Base-by-base conservation (phyloP, 2,113 vertebrate genomes). In the Pseudorhombus dupliciocellatus region DNA sequence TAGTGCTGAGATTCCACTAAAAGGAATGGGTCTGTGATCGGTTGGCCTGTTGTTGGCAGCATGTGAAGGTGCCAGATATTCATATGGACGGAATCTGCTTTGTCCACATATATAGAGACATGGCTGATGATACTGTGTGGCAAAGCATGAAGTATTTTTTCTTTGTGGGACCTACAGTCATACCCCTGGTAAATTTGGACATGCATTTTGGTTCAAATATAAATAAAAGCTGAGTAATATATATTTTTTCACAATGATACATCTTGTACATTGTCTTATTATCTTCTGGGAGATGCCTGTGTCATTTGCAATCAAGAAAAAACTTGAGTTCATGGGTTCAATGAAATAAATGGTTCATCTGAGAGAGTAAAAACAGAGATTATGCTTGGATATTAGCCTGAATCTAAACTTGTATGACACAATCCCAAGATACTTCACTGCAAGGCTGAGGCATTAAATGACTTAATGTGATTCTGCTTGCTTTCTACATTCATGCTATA, bases 11-110 rank as follows among this genome's bases (percentile, higher is more conserved):
- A 87, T 88, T 83, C 77, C 78, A 76, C 70, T 55, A 80, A 82
- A 83, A 80, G 5, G 67, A 90, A 88, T 82, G 72, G 82, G 86
- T 86, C 84, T 82, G 66, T 76, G 79, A 85, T 83, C 86, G 77
- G 74, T 57, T 5, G 9, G 40, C 52, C 25, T 64, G 71, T 40
- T 58, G 53, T 80, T 62, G 56, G 56, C 72, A 20, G 14, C 18
- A 60, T 54, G 59, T 59, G 21, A 42, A 24, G 18, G 31, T 79
- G 18, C 65, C n/a, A 31, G 62, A 28, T 66, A 61, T 55, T 63
- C 63, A 1, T 30, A 63, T 44, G 58, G 37, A 40, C 46, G n/a
- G 5, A 14, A 4, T 34, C 48, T 59, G 24, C 20, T n/a, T 34
- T 34, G 6, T n/a, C 21, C 21, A 46, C 5, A 0, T 24, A 55